These are phyloP conservation scores for Nycteola revayana DNA, from an alignment of 2,888 invertebrate genomes.

Conservation along the genomic window DNA sequence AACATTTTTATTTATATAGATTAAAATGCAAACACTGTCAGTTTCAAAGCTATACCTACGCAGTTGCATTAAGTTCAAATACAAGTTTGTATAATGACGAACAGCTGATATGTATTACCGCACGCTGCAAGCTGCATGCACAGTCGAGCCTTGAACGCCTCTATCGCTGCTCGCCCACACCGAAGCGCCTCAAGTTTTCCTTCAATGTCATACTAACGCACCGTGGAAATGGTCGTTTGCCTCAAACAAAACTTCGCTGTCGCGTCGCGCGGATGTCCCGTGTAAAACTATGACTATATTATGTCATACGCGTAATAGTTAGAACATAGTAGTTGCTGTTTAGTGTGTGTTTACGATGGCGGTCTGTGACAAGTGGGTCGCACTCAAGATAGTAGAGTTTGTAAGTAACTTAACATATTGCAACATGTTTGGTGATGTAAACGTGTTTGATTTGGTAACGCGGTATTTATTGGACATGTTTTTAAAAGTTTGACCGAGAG, in stretches of 20 bases:
- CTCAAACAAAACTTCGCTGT: conserved; percentile 59
- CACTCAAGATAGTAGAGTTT: conserved; percentile 77
- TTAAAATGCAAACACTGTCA: no score
- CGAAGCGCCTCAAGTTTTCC: conserved; percentile 38
- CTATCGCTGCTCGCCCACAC: conserved; percentile 29
- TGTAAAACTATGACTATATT: conserved; percentile 37
- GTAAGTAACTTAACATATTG: conserved; percentile 57
- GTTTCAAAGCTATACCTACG: no score
- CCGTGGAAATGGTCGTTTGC: conserved; percentile 45
- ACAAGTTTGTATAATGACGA: no score
- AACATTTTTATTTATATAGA: no score
- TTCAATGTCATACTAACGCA: conserved; percentile 58
- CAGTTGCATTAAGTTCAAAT: no score
- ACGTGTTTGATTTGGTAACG: conserved; percentile 28
- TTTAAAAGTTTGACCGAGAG: not conserved
- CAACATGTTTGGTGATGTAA: conserved; percentile 35
- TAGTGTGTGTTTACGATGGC: conserved; percentile 51
- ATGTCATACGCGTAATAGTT: conserved; percentile 43
- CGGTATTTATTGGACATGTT: conserved; percentile 22
- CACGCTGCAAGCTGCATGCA: conserved; percentile 14
- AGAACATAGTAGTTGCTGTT: conserved; percentile 34
- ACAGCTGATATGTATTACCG: no score
- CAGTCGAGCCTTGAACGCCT: conserved; percentile 24
- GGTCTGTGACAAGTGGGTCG: conserved; percentile 80
- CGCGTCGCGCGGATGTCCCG: conserved; percentile 59